Evolutionary conservation across 2,888 invertebrate genomes (phyloP).

Genomic region (Drosophila emarginata): DNA sequence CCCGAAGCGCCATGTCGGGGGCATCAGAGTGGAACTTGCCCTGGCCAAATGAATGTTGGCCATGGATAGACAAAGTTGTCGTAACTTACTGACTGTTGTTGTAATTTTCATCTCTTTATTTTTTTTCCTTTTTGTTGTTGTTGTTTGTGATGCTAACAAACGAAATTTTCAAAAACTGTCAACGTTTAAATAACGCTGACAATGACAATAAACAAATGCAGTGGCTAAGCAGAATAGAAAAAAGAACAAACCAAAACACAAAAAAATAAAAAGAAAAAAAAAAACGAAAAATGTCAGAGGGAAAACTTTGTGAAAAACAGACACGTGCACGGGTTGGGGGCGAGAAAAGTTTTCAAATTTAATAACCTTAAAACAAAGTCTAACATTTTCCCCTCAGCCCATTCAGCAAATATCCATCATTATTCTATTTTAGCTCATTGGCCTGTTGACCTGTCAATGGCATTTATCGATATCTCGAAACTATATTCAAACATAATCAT

Average conservation of each 20-base stretch:
- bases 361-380: slow-evolving; percentile 68
- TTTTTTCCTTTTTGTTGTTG: slow-evolving; percentile 24
- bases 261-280: slow-evolving; percentile 35
- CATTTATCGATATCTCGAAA: slow-evolving; percentile 54
- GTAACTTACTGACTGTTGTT: slow-evolving; percentile 17
- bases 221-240: slow-evolving; percentile 32
- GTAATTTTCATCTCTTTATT: slow-evolving; percentile 33
- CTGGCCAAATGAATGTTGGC: slow-evolving; percentile 13
- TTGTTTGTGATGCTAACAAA: slow-evolving; percentile 10
- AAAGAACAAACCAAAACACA: background rate
- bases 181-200: slow-evolving; percentile 74
- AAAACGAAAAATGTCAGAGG: slow-evolving; percentile 19
- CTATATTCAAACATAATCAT: slow-evolving; percentile 45
- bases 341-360: slow-evolving; percentile 70
- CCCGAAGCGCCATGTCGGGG: slow-evolving; percentile 55
- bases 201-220: slow-evolving; percentile 75
- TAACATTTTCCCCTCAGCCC: slow-evolving; percentile 14
- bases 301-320: slow-evolving; percentile 54
- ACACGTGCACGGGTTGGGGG: slow-evolving; percentile 33
- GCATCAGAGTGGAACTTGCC: slow-evolving; percentile 14
- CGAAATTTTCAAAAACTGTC: slow-evolving; percentile 59
- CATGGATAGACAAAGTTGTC: slow-evolving; percentile 36
- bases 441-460: slow-evolving; percentile 52
- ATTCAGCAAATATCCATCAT: slow-evolving; percentile 7
- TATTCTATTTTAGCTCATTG: slow-evolving; percentile 46